Evolutionary conservation across 2,797 vertebrate species (phyloP).

Genomic region (Rhynchotus rufescens): DNA sequence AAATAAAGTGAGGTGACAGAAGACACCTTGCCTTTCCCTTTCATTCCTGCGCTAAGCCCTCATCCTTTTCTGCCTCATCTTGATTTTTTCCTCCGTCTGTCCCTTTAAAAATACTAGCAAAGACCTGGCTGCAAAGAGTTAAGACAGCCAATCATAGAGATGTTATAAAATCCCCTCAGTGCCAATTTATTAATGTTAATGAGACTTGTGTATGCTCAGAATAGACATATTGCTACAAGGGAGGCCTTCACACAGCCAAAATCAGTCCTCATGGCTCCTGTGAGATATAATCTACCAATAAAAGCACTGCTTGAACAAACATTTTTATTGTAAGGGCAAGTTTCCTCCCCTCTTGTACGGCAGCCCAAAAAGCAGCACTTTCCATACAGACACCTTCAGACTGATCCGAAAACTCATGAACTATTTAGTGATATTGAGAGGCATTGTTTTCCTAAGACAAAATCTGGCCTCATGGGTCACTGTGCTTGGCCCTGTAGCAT

Average conservation of each 20-base stretch:
- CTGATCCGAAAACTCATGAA: neutral
- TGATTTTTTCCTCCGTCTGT: neutral
- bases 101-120: neutral
- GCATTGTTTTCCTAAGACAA: neutral
- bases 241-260: conserved; percentile 10
- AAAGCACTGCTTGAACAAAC: conserved; percentile 12
- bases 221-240: conserved; percentile 44
- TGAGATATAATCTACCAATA: conserved; percentile 45
- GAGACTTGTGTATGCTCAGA: conserved; percentile 14
- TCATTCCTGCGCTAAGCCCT: neutral
- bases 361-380: neutral
- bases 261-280: neutral
- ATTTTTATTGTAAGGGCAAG: neutral
- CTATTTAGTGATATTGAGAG: neutral
- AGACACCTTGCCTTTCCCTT: neutral
- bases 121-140: neutral
- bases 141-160: conserved; percentile 12
- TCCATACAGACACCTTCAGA: neutral
- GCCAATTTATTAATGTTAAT: conserved; percentile 52
- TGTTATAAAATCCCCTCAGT: conserved; percentile 33
- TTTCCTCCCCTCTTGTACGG: neutral
- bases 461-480: rapidly evolving
- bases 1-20: neutral
- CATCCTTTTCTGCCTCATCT: neutral
- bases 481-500: rapidly evolving